Evolutionary conservation across 1,140 invertebrate genomes (phyloP).

Genomic region (Drosophila mojavensis): DNA sequence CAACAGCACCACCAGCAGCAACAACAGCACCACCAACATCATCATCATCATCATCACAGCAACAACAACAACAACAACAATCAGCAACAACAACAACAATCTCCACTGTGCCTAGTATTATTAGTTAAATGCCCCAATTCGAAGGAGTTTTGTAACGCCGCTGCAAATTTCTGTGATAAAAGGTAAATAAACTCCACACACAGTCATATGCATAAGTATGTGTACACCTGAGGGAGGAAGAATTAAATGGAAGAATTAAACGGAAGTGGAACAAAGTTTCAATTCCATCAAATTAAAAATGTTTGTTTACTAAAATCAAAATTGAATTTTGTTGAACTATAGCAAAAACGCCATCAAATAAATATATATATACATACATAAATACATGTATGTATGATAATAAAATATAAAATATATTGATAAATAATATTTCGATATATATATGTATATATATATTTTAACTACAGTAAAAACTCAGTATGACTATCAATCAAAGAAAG

Average conservation of each 20-base stretch:
- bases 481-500: neutral
- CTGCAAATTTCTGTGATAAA: conserved; percentile 84
- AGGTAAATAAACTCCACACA: conserved; percentile 67
- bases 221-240: neutral
- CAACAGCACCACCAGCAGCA: conserved; percentile 41
- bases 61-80: conserved; percentile 34
- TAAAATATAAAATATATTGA: no score
- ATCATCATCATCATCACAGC: conserved; percentile 42
- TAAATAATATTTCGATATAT: no score
- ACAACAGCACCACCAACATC: conserved; percentile 44
- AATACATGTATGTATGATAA: no score
- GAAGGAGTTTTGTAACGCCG: conserved; percentile 84
- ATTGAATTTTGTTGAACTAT: no score
- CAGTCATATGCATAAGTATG: neutral
- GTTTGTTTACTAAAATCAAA: no score
- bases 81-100: conserved; percentile 76
- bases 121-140: conserved; percentile 84
- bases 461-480: no score
- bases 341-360: no score
- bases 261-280: neutral
- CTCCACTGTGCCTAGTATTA: conserved; percentile 84
- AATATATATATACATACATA: no score
- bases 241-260: neutral
- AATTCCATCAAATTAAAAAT: neutral
- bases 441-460: no score